Evolutionary conservation across 2,113 vertebrate genomes (phyloP), one percentile per base, ranked within the genome.

Genomic region (Ascaphus truei): DNA sequence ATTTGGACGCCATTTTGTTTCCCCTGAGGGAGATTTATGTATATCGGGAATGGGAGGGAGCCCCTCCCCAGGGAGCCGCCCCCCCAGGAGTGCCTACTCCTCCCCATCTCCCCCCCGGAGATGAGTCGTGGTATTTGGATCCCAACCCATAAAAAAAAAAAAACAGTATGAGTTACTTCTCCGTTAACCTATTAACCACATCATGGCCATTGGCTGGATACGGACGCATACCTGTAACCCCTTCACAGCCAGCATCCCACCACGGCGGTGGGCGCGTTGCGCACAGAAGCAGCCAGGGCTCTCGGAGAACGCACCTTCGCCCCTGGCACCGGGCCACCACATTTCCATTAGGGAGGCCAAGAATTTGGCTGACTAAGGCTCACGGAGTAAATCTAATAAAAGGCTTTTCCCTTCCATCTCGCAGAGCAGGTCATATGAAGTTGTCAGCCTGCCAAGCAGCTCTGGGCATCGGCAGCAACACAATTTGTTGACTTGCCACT

Each of bases 401-500:
- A 60, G 66, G 56, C 33, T 69, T 41, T 60, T 51, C 56, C 45
- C 45, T 59, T 69, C 23, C 23, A 52, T 41, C 33, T 41, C 25
- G 11, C 23, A 41, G 25, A 71, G 16, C 45, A 41, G 61, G 67
- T 71, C 67, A 61, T 36, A 58, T 37, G 33, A 61, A 71, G 18
- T 43, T 61, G 67, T 71, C 67, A 71, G 33, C 48, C 43, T 52
- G 56, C 67, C 57, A 71, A 71, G 25, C 10, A 61, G 67, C 47
- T 71, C 67, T 41, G 57, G 57, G 34, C 67, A 61, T 23, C 36
- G n/a, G 29, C 45, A 51, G 25, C 52, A 34, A 61, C 27, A 52
- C 57, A 71, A 61, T 71, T 71, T 61, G 67, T 71, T 61, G 57
- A 71, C 67, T 71, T 71, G 45, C 56, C 47, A 61, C 56, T 71